Percentiles rank a stretch among this genome's conserved stretches.
These are phyloP conservation scores for Elgaria multicarinata DNA, from an alignment of 2,113 vertebrate species.

Conservation along the genomic window DNA sequence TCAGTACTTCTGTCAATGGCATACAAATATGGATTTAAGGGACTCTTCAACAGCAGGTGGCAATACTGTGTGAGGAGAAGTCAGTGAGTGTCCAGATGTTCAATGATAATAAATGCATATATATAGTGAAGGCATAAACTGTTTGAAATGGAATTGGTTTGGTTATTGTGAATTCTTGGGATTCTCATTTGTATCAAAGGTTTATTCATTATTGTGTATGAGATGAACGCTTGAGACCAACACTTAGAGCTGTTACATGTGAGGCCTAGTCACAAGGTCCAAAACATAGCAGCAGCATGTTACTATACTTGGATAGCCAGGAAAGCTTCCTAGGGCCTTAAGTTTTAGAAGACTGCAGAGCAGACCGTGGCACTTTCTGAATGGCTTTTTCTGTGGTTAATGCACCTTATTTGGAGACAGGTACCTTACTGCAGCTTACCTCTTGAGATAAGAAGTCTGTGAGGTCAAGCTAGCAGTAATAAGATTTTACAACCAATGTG, in stretches of 20 bases:
- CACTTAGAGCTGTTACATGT: background rate
- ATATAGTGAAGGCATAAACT: slow-evolving; percentile 33
- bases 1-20: background rate
- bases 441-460: background rate
- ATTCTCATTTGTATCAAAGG: background rate
- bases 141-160: slow-evolving; percentile 42
- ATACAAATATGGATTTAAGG: background rate
- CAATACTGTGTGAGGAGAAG: slow-evolving; percentile 42
- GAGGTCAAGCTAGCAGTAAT: background rate
- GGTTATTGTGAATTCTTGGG: slow-evolving; percentile 2
- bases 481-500: background rate
- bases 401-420: rapidly evolving
- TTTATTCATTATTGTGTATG: background rate
- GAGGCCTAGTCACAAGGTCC: background rate
- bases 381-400: background rate
- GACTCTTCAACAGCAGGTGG: slow-evolving; percentile 51
- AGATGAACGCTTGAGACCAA: background rate
- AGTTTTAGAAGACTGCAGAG: background rate
- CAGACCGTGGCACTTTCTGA: background rate
- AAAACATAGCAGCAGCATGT: background rate
- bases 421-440: background rate
- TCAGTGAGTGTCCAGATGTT: background rate
- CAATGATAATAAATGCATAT: background rate
- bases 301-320: background rate
- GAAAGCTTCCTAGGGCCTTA: background rate